These are phyloP conservation scores for Tapirus indicus DNA, from an alignment of 2,797 vertebrate genomes.

Conservation along the genomic window DNA sequence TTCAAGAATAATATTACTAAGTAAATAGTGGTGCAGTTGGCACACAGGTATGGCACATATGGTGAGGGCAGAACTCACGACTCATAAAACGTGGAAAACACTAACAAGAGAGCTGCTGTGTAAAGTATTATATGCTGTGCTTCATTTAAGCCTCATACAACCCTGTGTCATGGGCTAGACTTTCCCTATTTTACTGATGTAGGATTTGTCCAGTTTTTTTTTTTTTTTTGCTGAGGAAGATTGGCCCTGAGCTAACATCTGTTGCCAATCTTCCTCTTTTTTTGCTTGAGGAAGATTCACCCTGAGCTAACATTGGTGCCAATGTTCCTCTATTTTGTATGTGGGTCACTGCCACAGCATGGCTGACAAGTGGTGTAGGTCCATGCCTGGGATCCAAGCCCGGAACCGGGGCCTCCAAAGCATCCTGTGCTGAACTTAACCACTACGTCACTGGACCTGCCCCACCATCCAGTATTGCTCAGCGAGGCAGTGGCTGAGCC, in stretches of 20 bases:
- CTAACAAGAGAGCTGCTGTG: background rate
- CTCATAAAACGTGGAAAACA: slow-evolving; percentile 32
- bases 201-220: background rate
- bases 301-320: no score
- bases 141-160: background rate
- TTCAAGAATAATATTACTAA: background rate
- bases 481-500: background rate
- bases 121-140: background rate
- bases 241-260: no score
- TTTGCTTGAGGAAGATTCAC: no score
- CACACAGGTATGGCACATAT: background rate
- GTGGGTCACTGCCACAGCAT: no score
- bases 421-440: no score
- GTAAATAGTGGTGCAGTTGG: background rate
- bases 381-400: no score
- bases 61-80: background rate
- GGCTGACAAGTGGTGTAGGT: no score
- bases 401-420: no score
- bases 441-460: no score
- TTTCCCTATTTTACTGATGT: background rate
- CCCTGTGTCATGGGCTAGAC: background rate
- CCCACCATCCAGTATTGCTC: background rate
- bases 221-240: no score
- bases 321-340: no score
- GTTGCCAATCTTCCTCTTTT: no score